Conservation (phyloP, 2,888 invertebrate species). For the Fissipunctia ypsillon region DNA sequence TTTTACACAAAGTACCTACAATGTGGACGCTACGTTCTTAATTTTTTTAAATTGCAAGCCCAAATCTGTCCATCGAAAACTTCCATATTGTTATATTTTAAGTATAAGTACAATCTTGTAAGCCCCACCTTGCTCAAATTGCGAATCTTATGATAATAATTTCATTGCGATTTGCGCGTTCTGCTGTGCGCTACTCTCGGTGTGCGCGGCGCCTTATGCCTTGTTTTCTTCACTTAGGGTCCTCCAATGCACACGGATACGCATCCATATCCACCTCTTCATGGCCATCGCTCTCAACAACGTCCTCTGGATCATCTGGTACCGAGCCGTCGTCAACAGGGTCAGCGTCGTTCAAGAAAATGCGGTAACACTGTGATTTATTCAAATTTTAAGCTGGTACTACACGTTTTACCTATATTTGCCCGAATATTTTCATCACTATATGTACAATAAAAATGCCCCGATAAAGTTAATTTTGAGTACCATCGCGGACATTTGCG, state of each 20-base stretch:
- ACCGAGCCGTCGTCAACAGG: conserved; percentile 91
- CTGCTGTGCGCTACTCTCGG: background rate
- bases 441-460: background rate
- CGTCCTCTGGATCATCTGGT: conserved; percentile 94
- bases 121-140: background rate
- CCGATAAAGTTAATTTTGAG: background rate
- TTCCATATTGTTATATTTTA: background rate
- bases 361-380: conserved; percentile 83
- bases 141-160: conserved; percentile 27
- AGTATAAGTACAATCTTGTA: background rate
- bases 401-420: background rate
- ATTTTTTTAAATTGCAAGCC: conserved; percentile 26
- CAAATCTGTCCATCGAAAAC: too few species aligned
- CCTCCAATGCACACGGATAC: conserved; percentile 93
- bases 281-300: conserved; percentile 94
- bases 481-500: too few species aligned
- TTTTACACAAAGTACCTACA: conserved; percentile 13
- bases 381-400: background rate
- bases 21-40: background rate
- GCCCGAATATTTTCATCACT: conserved; percentile 1
- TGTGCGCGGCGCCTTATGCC: conserved; percentile 19
- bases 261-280: conserved; percentile 95
- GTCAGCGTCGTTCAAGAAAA: conserved; percentile 90
- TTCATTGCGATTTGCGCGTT: conserved; percentile 21
- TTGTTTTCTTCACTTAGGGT: conserved; percentile 82